Conservation (phyloP, 1,140 invertebrate genomes). For the Anagrus nilaparvatae region DNA sequence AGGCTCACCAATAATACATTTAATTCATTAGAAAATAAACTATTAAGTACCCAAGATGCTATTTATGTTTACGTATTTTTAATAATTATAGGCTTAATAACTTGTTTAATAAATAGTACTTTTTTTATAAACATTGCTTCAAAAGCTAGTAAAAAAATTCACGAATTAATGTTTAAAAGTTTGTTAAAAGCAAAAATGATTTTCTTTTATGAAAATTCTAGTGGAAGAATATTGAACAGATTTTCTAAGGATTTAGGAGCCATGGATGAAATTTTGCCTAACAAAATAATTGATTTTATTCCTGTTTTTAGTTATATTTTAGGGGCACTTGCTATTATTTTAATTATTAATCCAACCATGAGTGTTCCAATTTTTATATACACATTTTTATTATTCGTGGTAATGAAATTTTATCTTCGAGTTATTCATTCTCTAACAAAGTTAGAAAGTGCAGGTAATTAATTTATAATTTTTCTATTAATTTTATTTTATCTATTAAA, state of each 20-base stretch:
- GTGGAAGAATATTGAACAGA: slow-evolving; percentile 62
- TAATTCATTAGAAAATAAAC: too few relatives aligned
- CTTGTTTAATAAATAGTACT: too few relatives aligned
- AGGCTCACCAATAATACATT: too few relatives aligned
- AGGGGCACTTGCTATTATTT: slow-evolving; percentile 44
- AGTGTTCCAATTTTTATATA: slow-evolving; percentile 46
- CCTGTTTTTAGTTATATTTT: slow-evolving; percentile 40
- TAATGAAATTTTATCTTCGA: slow-evolving; percentile 48
- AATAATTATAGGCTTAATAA: slow-evolving; percentile 39
- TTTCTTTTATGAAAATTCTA: too few relatives aligned
- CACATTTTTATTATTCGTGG: slow-evolving; percentile 40
- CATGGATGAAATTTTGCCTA: slow-evolving; percentile 69
- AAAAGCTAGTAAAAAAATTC: too few relatives aligned
- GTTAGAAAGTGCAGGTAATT: slow-evolving; percentile 47
- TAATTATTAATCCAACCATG: slow-evolving; percentile 49
- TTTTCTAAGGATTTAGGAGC: slow-evolving; percentile 76
- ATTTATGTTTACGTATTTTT: slow-evolving; percentile 43
- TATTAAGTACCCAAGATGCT: slow-evolving; percentile 41
- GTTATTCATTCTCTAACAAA: slow-evolving; percentile 52
- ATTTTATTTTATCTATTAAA: slow-evolving; percentile 1
- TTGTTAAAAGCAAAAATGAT: too few relatives aligned
- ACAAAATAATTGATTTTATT: slow-evolving; percentile 52
- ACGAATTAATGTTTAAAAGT: too few relatives aligned
- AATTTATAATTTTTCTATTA: too few relatives aligned
- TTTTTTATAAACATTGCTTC: too few relatives aligned